phyloP scores from a whole-genome alignment of 2,797 vertebrate genomes.

The Microcaecilia unicolor region DNA sequence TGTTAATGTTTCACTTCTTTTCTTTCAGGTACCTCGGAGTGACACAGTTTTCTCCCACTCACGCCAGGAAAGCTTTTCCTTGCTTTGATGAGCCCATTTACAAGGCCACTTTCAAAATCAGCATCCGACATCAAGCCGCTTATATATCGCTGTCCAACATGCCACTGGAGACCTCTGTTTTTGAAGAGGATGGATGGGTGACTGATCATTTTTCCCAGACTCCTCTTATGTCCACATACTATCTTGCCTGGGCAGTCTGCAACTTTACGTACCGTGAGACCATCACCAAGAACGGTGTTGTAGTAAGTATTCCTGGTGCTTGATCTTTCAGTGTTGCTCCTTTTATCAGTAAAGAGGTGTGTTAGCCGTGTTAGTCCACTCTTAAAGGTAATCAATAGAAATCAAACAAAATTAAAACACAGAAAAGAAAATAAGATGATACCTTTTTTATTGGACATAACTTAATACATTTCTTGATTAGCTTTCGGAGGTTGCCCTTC shows the following conservation, averaged over 20 bases:
- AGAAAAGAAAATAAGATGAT: too few species aligned
- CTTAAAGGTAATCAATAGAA: too few species aligned
- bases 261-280: slow-evolving; percentile 84
- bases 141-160: slow-evolving; percentile 85
- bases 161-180: slow-evolving; percentile 69
- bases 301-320: slow-evolving; percentile 59
- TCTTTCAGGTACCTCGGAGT: slow-evolving; percentile 71
- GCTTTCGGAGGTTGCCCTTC: too few species aligned
- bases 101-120: slow-evolving; percentile 84
- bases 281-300: slow-evolving; percentile 64
- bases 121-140: slow-evolving; percentile 73
- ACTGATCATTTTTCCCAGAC: slow-evolving; percentile 78
- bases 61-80: slow-evolving; percentile 83
- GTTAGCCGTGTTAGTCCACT: too few species aligned
- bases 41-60: slow-evolving; percentile 83
- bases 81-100: slow-evolving; percentile 81
- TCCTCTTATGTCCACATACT: slow-evolving; percentile 88
- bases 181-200: slow-evolving; percentile 75
- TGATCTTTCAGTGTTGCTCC: not conserved
- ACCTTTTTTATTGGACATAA: too few species aligned
- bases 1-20: slow-evolving; percentile 4
- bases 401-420: too few species aligned
- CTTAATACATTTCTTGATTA: too few species aligned
- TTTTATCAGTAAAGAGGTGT: too few species aligned
- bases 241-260: slow-evolving; percentile 85